phyloP scores from a whole-genome alignment of 2,888 invertebrate genomes.

The Amiota communis region DNA sequence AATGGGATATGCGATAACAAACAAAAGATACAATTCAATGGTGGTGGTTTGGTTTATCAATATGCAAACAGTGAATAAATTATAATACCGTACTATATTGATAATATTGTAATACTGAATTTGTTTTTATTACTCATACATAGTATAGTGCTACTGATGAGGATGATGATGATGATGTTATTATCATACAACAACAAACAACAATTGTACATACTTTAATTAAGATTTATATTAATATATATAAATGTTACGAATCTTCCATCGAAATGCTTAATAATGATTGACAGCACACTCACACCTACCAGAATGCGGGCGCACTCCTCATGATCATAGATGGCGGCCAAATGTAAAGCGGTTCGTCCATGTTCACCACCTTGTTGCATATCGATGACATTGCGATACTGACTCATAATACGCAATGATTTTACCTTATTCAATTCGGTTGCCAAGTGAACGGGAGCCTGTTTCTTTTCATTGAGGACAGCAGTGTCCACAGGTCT shows the following conservation, averaged over 20 bases:
- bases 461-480: conserved; percentile 84
- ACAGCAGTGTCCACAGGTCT: conserved; percentile 81
- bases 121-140: too few species aligned
- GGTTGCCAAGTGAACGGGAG: conserved; percentile 85
- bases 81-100: too few species aligned
- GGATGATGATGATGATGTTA: too few species aligned
- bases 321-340: conserved; percentile 88
- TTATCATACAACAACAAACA: too few species aligned
- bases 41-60: too few species aligned
- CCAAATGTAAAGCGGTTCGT: conserved; percentile 86
- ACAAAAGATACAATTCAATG: too few species aligned
- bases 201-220: too few species aligned
- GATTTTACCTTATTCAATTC: conserved; percentile 83
- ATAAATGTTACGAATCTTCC: neutral
- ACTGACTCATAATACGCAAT: conserved; percentile 80
- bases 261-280: neutral
- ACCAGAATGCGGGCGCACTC: conserved; percentile 88
- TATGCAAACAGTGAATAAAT: too few species aligned
- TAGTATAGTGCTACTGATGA: too few species aligned
- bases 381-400: conserved; percentile 81
- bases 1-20: neutral
- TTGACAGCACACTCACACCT: conserved; percentile 54
- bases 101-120: too few species aligned
- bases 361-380: conserved; percentile 85
- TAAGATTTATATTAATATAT: too few species aligned